A percentile compares a stretch with the other conserved stretches of the same genome.
Conservation (phyloP, 2,888 invertebrate species). For the Drosophila paramelanica region DNA sequence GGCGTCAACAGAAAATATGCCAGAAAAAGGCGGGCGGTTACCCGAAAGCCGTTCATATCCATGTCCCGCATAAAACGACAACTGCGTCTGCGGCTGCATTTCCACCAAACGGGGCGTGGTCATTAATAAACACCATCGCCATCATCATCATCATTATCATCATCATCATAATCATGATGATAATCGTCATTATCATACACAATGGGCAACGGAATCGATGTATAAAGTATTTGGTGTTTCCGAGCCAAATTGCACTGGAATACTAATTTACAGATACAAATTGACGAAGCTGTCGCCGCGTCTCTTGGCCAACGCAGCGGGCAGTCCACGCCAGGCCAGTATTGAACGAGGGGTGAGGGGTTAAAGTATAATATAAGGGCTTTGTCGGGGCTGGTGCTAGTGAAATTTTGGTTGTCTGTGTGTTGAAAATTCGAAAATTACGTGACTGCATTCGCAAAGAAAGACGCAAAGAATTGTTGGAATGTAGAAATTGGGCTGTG, state of each 20-base stretch:
- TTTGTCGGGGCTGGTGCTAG: conserved; percentile 30
- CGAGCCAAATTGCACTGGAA: conserved; percentile 77
- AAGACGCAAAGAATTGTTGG: conserved; percentile 74
- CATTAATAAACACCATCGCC: conserved; percentile 19
- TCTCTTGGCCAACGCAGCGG: conserved; percentile 49
- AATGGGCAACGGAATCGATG: conserved; percentile 56
- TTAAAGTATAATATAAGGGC: conserved; percentile 16
- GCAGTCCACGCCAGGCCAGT: conserved; percentile 28
- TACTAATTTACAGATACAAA: conserved; percentile 80
- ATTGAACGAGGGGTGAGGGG: background rate
- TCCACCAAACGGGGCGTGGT: conserved; percentile 18
- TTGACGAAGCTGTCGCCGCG: conserved; percentile 60
- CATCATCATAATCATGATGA: conserved; percentile 29
- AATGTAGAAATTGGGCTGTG: conserved; percentile 76
- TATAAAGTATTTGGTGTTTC: conserved; percentile 63
- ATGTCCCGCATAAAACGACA: conserved; percentile 65
- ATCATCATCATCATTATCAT: conserved; percentile 19
- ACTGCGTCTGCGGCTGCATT: conserved; percentile 46
- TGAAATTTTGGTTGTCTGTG: conserved; percentile 59
- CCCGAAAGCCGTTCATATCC: conserved; percentile 29
- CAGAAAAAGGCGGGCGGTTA: conserved; percentile 36
- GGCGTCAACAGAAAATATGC: conserved; percentile 55
- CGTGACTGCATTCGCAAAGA: conserved; percentile 78
- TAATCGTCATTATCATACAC: conserved; percentile 22
- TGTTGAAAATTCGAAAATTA: conserved; percentile 80